Evolutionary conservation across 2,797 vertebrate genomes (phyloP), one percentile per base, ranked within the genome.

Genomic region (Typhlichthys subterraneus): DNA sequence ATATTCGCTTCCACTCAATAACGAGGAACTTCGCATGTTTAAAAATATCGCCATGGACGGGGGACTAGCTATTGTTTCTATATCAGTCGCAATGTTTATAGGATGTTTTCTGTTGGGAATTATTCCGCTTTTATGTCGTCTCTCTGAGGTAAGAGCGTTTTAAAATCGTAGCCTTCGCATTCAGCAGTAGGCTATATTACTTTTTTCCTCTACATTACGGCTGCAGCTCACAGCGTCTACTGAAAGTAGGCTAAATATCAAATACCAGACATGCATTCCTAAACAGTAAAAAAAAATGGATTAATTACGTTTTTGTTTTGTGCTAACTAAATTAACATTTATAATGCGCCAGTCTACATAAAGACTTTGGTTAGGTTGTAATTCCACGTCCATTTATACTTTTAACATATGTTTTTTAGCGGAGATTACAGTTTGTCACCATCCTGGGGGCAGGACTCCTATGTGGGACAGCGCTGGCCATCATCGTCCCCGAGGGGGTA

Each of bases 21-120:
- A 12, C 12, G 2, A 9, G n/a, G n/a, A 48, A 48, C 12, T 2
- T 48, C 12, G 14, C 13, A 15, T 15, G 19, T 2, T 3, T 23
- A 12, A 23, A 46, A n/a, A 47, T 45, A 12, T 15, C 60, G 72
- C 19, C 69, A 95, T 95, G 94, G 93, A 95, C 66, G 93, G 90
- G 1, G 91, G 87, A 0, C 5, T 90, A 42, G 81, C 76, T 38
- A 79, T 95, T 50, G 81, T 92, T 72, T 75, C 90, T 3, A 81
- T 94, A 23, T 94, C 92, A 8, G 76, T 86, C 2, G 91, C 86
- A 15, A 94, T 94, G 93, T 94, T 95, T 75, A 14, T 91, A 4
- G 93, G 93, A 4, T 92, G 89, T 67, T 92, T 93, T 63, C 1
- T 92, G 0, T 81, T 95, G 0, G 93, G 94, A 58, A 83, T 93